These are phyloP conservation scores for Amphipyra berbera DNA, from an alignment of 2,888 invertebrate genomes.

Conservation along the genomic window DNA sequence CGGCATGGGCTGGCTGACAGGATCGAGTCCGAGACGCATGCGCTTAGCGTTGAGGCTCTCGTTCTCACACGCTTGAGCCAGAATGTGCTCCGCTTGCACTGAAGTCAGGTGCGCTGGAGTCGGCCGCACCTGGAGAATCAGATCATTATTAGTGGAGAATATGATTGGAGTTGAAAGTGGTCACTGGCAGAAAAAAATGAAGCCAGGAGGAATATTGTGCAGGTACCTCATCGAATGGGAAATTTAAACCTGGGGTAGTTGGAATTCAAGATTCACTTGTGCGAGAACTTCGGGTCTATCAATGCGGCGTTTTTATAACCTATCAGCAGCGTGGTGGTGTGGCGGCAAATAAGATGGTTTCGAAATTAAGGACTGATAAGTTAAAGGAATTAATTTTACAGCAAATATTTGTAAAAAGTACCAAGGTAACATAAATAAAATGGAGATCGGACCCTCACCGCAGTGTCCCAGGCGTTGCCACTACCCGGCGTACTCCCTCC, in stretches of 20 bases:
- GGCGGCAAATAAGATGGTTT: neutral
- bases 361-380: neutral
- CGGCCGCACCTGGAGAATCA: conserved; percentile 93
- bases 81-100: conserved; percentile 98
- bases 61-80: conserved; percentile 98
- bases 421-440: conserved; percentile 56
- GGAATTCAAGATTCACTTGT: no score
- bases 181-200: neutral
- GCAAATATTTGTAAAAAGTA: conserved; percentile 32
- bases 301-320: no score
- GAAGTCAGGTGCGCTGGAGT: conserved; percentile 99
- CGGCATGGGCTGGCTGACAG: conserved; percentile 97
- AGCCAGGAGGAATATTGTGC: no score
- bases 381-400: neutral
- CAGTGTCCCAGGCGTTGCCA: conserved; percentile 94
- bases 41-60: conserved; percentile 99
- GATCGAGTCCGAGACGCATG: conserved; percentile 98
- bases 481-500: conserved; percentile 82
- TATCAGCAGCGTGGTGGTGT: no score
- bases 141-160: conserved; percentile 4
- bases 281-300: no score
- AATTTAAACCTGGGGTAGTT: no score
- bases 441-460: conserved; percentile 92
- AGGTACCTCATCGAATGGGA: no score
- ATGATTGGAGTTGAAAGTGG: neutral